Conservation (phyloP, 2,888 invertebrate species). For the Cryptophagus acutangulus region DNA sequence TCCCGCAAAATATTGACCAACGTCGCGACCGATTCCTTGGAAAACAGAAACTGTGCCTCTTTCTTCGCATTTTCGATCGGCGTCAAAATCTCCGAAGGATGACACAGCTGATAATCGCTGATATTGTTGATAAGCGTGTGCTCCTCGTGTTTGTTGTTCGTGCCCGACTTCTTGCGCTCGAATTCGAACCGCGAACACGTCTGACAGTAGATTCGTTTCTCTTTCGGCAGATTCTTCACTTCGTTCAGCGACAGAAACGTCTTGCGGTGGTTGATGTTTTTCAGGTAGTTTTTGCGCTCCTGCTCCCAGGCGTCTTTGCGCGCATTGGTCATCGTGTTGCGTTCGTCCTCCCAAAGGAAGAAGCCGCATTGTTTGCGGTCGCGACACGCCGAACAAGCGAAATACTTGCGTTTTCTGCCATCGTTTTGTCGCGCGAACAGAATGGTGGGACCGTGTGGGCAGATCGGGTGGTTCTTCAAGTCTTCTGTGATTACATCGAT, state of each 20-base stretch:
- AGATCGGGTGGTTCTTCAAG: slow-evolving; percentile 61
- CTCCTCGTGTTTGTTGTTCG: slow-evolving; percentile 55
- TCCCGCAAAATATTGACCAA: slow-evolving; percentile 58
- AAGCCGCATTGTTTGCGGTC: slow-evolving; percentile 73
- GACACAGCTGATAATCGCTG: slow-evolving; percentile 54
- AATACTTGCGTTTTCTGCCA: slow-evolving; percentile 56
- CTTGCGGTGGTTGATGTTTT: slow-evolving; percentile 52
- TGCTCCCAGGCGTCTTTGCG: slow-evolving; percentile 51
- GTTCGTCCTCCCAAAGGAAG: slow-evolving; percentile 55
- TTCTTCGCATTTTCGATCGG: slow-evolving; percentile 69
- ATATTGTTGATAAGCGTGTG: slow-evolving; percentile 55
- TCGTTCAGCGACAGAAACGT: slow-evolving; percentile 53
- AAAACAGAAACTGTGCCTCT: slow-evolving; percentile 87
- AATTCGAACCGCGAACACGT: slow-evolving; percentile 57
- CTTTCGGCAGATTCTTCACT: slow-evolving; percentile 48
- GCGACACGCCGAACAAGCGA: slow-evolving; percentile 79
- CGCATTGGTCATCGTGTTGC: slow-evolving; percentile 42
- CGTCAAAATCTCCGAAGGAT: slow-evolving; percentile 64
- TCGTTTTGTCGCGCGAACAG: slow-evolving; percentile 55
- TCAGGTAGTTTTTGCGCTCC: slow-evolving; percentile 47
- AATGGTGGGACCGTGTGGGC: slow-evolving; percentile 73
- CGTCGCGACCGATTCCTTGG: slow-evolving; percentile 60
- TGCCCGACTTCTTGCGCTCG: slow-evolving; percentile 29
- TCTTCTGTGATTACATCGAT: slow-evolving; percentile 54
- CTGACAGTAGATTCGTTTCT: slow-evolving; percentile 59